Conservation (phyloP, 2,888 invertebrate genomes). For the Morpho deidamia region DNA sequence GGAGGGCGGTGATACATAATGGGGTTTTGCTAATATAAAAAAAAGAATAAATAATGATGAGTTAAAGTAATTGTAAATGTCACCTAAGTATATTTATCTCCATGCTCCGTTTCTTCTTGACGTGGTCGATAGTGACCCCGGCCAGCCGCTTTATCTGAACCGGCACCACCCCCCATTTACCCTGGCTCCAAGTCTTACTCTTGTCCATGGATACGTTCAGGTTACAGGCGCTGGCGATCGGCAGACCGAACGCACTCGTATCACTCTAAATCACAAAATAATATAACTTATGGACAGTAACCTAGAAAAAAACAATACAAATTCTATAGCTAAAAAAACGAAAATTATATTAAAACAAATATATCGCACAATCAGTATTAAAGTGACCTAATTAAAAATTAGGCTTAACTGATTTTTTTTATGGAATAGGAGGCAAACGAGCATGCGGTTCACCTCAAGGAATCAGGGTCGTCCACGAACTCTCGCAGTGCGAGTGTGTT, state of each 20-base stretch:
- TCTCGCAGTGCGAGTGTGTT: too few species aligned
- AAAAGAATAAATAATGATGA: not conserved
- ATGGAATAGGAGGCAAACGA: too few species aligned
- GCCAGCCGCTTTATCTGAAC: constrained; percentile 57
- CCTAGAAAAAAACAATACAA: too few species aligned
- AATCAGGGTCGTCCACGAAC: too few species aligned
- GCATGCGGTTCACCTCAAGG: too few species aligned
- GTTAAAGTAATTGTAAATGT: constrained; percentile 14
- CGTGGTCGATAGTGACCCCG: constrained; percentile 52
- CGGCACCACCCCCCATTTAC: constrained; percentile 64
- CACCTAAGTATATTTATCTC: constrained; percentile 69
- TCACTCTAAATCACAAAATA: constrained; percentile 47
- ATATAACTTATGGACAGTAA: too few species aligned
- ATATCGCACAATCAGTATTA: too few species aligned
- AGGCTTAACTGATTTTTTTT: too few species aligned
- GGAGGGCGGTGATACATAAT: too few species aligned
- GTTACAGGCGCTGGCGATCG: constrained; percentile 57
- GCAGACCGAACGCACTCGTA: constrained; percentile 58
- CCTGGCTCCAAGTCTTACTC: constrained; percentile 47
- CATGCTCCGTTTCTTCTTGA: constrained; percentile 51
- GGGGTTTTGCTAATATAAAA: not conserved
- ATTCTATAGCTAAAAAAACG: too few species aligned
- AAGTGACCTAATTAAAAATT: too few species aligned
- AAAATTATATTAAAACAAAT: too few species aligned
- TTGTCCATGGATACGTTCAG: constrained; percentile 50